Percentiles rank a stretch among this genome's conserved stretches.
phyloP scores from a whole-genome alignment of 2,113 vertebrate species.

The Cisticola juncidis region DNA sequence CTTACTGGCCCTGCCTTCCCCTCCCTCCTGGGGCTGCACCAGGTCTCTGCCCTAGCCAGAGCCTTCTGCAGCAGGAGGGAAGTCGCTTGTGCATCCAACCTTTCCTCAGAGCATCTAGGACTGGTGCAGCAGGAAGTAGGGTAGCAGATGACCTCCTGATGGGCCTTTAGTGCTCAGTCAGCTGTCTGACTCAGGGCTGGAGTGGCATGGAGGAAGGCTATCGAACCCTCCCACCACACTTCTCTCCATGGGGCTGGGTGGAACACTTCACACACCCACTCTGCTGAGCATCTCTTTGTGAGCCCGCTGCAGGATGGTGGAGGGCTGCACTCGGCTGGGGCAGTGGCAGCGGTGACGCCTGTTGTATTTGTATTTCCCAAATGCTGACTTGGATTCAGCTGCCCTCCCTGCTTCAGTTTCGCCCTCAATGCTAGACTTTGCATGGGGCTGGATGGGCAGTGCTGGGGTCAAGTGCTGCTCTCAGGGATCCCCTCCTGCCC shows the following conservation, averaged over 20 bases:
- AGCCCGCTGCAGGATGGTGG: not conserved
- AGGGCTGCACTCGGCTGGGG: not conserved
- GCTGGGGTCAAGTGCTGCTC: not conserved
- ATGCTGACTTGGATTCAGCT: not conserved
- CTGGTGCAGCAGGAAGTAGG: not conserved
- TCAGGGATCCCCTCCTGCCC: not conserved
- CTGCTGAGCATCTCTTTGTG: not conserved
- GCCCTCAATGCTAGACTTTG: not conserved
- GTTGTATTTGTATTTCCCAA: fast-evolving
- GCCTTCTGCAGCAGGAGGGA: not conserved
- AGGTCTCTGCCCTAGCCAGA: not conserved
- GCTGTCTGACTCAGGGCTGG: not conserved
- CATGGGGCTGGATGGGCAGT: not conserved
- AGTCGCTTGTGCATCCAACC: not conserved
- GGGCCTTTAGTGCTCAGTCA: not conserved
- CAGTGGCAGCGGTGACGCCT: fast-evolving
- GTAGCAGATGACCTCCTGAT: not conserved
- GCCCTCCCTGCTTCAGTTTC: not conserved
- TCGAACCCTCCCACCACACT: not conserved
- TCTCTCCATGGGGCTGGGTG: not conserved
- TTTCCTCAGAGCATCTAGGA: not conserved
- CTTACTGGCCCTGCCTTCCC: not conserved
- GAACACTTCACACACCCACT: not conserved
- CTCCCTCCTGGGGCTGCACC: not conserved
- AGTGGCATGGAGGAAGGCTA: not conserved